Conservation (phyloP, 2,888 invertebrate species). For the Limnephilus auricula region DNA sequence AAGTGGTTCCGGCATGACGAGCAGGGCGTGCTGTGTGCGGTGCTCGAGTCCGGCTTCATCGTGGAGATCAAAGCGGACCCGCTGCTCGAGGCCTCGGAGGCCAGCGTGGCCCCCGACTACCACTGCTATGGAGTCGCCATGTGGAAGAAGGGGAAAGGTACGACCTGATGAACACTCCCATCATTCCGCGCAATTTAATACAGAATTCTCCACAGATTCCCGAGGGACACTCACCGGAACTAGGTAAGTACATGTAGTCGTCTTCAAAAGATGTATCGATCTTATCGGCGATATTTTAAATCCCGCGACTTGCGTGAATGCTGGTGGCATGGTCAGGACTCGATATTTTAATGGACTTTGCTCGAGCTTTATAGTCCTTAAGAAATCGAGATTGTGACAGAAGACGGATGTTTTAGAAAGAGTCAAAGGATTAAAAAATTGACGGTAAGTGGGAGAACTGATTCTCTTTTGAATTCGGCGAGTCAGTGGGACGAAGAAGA, state of each 20-base stretch:
- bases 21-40: slow-evolving; percentile 84
- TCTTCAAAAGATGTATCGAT: slow-evolving; percentile 52
- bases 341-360: slow-evolving; percentile 34
- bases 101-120: slow-evolving; percentile 75
- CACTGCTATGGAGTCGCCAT: slow-evolving; percentile 84
- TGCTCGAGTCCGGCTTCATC: slow-evolving; percentile 85
- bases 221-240: background rate
- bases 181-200: slow-evolving; percentile 7
- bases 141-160: slow-evolving; percentile 86
- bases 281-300: slow-evolving; percentile 57
- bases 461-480: slow-evolving; percentile 52
- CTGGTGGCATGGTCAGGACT: slow-evolving; percentile 13
- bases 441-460: slow-evolving; percentile 47
- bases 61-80: slow-evolving; percentile 79
- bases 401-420: slow-evolving; percentile 39
- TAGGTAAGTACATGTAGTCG: slow-evolving; percentile 47
- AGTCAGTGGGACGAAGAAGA: background rate
- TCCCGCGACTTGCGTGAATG: slow-evolving; percentile 40
- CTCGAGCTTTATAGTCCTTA: slow-evolving; percentile 41
- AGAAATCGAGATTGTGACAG: slow-evolving; percentile 5
- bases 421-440: slow-evolving; percentile 46
- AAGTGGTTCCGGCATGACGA: slow-evolving; percentile 87
- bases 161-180: slow-evolving; percentile 66
- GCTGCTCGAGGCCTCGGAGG: slow-evolving; percentile 72
- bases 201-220: background rate